These are phyloP conservation scores for Spermophilus dauricus DNA, from an alignment of 2,113 vertebrate species.

Conservation along the genomic window DNA sequence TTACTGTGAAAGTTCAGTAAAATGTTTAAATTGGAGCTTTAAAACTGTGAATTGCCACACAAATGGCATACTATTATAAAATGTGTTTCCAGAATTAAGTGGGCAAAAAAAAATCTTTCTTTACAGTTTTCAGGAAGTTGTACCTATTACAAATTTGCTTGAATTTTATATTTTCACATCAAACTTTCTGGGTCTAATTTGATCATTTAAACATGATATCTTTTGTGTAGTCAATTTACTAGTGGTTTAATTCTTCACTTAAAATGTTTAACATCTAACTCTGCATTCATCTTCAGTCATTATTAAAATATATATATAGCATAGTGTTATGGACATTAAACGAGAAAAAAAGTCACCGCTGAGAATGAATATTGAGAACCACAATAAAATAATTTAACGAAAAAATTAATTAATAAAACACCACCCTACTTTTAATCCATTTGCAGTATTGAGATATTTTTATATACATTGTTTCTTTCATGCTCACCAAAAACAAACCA, in stretches of 20 bases:
- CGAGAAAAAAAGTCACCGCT: not conserved
- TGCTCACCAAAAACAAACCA: constrained; percentile 18
- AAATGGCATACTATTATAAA: not conserved
- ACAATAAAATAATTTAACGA: not conserved
- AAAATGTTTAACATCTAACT: constrained; percentile 42
- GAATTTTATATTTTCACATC: not conserved
- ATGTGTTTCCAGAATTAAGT: constrained; percentile 32
- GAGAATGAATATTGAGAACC: not conserved
- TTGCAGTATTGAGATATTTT: not conserved
- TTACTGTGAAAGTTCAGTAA: not conserved
- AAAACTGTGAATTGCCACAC: not conserved
- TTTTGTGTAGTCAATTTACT: not conserved
- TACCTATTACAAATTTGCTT: not conserved
- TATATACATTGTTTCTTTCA: not conserved
- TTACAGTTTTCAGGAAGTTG: not conserved
- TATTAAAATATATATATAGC: constrained; percentile 3
- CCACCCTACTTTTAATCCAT: not conserved
- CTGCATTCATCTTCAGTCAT: not conserved
- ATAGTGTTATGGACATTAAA: not conserved
- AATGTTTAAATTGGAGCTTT: constrained; percentile 32
- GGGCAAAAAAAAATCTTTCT: not conserved
- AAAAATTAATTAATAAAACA: constrained; percentile 9
- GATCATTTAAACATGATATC: not conserved
- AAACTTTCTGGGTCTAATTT: not conserved
- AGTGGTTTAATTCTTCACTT: constrained; percentile 25